phyloP scores from a whole-genome alignment of 2,113 vertebrate species.

The Pipra filicauda region DNA sequence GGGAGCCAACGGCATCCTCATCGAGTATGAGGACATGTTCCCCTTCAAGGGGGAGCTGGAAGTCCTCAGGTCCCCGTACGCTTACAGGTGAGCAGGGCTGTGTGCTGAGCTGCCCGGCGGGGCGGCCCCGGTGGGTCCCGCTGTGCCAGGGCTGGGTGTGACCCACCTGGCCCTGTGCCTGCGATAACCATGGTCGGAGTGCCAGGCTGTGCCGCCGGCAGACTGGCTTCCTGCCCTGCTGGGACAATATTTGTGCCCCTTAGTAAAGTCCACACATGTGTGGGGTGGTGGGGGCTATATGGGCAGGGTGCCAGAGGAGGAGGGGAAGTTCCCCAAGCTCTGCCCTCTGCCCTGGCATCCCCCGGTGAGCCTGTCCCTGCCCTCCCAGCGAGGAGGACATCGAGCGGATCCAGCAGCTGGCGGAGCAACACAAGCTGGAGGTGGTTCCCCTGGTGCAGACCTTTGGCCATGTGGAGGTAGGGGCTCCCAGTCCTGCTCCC shows the following conservation, averaged over 20 bases:
- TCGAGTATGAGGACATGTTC: conserved; percentile 85
- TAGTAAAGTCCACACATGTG: not conserved
- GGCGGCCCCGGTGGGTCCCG: fast-evolving
- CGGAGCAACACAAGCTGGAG: conserved; percentile 69
- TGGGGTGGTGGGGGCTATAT: not conserved
- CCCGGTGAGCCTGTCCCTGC: not conserved
- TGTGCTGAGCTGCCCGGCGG: not conserved
- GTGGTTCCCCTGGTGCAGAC: conserved; percentile 81
- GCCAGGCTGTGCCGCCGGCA: not conserved
- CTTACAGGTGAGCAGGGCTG: conserved; percentile 74
- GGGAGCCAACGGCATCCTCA: conserved; percentile 75
- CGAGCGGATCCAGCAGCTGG: conserved; percentile 69
- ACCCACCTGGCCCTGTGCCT: fast-evolving
- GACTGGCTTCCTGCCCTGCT: not conserved
- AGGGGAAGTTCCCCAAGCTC: not conserved
- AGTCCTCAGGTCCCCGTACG: conserved; percentile 63
- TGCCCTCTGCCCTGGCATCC: not conserved
- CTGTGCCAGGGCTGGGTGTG: not conserved
- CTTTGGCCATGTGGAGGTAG: conserved; percentile 82
- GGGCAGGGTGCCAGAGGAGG: not conserved
- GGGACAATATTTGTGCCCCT: not conserved
- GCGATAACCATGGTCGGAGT: fast-evolving
- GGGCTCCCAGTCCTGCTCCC: not conserved
- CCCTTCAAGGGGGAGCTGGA: conserved; percentile 77
- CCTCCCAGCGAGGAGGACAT: conserved; percentile 73